Base-by-base conservation (phyloP, 2,888 invertebrate genomes). In the Lamproptera curius region DNA sequence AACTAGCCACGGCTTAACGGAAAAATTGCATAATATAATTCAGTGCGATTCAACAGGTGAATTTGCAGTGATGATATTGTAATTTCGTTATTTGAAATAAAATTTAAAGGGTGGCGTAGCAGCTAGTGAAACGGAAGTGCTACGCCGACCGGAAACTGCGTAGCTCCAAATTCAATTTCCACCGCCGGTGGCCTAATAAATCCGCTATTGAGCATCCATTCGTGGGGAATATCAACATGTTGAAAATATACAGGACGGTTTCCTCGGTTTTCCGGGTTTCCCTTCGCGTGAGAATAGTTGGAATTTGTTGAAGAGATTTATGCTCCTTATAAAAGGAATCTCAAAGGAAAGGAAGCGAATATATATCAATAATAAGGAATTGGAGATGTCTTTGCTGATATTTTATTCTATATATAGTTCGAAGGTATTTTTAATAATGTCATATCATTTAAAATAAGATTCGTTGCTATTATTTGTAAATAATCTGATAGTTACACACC, bases 161-260 rank as follows among this genome's bases (percentile, higher is more conserved):
- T 83, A 79, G 78, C 78, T 78, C 70, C 76, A 78, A 78, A 84
- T 83, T 81, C 81, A 83, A 85, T 85, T 83, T 85, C 81, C 85
- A 82, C 60, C 70, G 64, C 73, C 76, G 76, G 75, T 67, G 72
- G 72, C 69, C 75, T 81, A 82, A 82, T 81, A 83, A 81, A 76
- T 73, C 70, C 71, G 71, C 79, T 72, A 81, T 81, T 81, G 77
- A 81, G 61, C 52, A 62, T 65, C 63, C 72, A 67, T 67, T 70
- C 64, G 61, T 59, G 61, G 60, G 61, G 63, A 44, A 45, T 50
- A 50, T 50, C 44, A 50, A 50, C 37, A 50, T 40, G 39, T 39
- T 34, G 58, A 60, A 68, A 63, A 64, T 63, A 46, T 43, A 34
- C 39, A 50, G 11, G 9, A 5, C 31, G 11, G 17, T 17, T 13